These are phyloP conservation scores for Sebastes steindachneri DNA, from an alignment of 2,797 vertebrate species.

Conservation along the genomic window DNA sequence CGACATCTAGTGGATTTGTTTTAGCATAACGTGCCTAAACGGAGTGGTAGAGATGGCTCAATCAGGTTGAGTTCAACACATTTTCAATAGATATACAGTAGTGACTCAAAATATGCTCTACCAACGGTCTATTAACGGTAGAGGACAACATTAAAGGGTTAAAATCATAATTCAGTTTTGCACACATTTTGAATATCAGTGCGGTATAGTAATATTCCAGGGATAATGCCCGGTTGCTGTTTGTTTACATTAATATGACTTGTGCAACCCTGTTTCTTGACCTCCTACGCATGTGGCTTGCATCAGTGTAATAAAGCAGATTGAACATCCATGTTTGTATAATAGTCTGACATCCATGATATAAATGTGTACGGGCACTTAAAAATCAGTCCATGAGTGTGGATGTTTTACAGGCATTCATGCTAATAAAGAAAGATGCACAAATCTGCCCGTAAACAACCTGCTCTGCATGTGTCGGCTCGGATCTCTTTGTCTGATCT, in stretches of 20 bases:
- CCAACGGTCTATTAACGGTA: too few species aligned
- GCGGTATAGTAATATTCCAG: constrained; percentile 26
- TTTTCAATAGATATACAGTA: too few species aligned
- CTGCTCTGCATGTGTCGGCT: neutral
- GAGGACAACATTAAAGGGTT: too few species aligned
- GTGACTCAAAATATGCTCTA: too few species aligned
- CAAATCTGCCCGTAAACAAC: constrained; percentile 21
- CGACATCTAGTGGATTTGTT: too few species aligned
- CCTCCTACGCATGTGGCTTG: constrained; percentile 65
- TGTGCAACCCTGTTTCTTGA: constrained; percentile 67
- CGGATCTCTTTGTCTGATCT: neutral
- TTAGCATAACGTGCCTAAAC: too few species aligned
- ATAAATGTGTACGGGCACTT: constrained; percentile 15
- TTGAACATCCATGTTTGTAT: constrained; percentile 40
- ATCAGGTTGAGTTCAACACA: too few species aligned
- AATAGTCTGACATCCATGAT: constrained; percentile 34
- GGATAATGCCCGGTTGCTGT: constrained; percentile 41
- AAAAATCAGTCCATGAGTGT: constrained; percentile 72
- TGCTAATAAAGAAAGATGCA: constrained; percentile 70
- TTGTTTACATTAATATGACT: constrained; percentile 54
- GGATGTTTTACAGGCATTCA: constrained; percentile 59
- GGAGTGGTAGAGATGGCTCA: too few species aligned
- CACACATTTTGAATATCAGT: constrained; percentile 30
- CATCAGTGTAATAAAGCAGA: constrained; percentile 50
- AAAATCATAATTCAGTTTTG: constrained; percentile 37